A percentile compares a stretch with the other conserved stretches of the same genome.
These are phyloP conservation scores for Barbus barbus DNA, from an alignment of 2,113 vertebrate species.

Conservation along the genomic window DNA sequence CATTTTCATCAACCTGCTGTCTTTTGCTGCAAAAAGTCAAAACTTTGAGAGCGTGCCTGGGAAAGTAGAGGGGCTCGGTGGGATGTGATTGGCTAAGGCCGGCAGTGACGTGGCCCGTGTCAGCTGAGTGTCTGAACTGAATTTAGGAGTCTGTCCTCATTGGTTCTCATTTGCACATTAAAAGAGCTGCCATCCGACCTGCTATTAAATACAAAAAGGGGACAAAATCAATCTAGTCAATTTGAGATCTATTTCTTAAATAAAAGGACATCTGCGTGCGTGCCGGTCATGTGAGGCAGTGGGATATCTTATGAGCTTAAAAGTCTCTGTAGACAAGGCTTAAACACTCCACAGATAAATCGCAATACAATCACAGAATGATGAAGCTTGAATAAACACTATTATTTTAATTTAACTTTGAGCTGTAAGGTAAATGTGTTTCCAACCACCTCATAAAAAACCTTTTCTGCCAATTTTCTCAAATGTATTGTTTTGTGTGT, in stretches of 20 bases:
- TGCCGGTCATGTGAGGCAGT: constrained; percentile 21
- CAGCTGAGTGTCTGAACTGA: constrained; percentile 49
- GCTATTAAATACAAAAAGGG: constrained; percentile 58
- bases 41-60: constrained; percentile 68
- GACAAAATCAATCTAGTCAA: constrained; percentile 61
- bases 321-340: constrained; percentile 4
- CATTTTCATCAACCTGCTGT: constrained; percentile 74
- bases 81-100: constrained; percentile 64
- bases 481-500: not conserved
- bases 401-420: not conserved
- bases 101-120: constrained; percentile 58
- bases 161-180: constrained; percentile 71
- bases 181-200: constrained; percentile 58
- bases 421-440: not conserved
- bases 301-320: constrained; percentile 16
- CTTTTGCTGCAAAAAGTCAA: constrained; percentile 73
- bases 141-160: constrained; percentile 61
- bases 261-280: constrained; percentile 53
- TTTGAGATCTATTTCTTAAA: constrained; percentile 60
- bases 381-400: not conserved
- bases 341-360: constrained; percentile 9
- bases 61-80: constrained; percentile 57
- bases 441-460: not conserved
- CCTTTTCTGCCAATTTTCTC: not conserved
- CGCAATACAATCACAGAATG: not conserved